These are phyloP conservation scores for Drosophila sordidapex DNA, from an alignment of 2,888 invertebrate genomes.

Conservation along the genomic window DNA sequence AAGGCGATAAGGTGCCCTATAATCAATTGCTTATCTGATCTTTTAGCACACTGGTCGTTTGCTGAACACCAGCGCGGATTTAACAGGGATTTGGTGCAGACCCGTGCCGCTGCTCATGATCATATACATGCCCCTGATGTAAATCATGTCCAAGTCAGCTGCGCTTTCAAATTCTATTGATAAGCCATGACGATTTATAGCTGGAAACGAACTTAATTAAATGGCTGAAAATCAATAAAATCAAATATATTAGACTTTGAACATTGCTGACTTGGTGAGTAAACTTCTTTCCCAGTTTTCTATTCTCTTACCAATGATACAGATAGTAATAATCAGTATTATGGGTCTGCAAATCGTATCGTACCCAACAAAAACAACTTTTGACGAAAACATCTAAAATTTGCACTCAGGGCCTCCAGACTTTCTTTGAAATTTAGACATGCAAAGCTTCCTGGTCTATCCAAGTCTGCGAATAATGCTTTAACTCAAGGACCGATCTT, in stretches of 20 bases:
- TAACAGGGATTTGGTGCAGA: constrained; percentile 34
- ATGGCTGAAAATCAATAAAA: constrained; percentile 31
- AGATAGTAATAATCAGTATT: neutral
- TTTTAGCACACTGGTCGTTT: constrained; percentile 4
- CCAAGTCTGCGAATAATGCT: neutral
- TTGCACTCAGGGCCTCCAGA: neutral
- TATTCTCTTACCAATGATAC: neutral
- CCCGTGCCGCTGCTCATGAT: neutral
- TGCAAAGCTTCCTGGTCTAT: neutral
- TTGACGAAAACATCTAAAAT: neutral
- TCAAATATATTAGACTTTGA: constrained; percentile 21
- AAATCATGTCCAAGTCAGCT: constrained; percentile 49
- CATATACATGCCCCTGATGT: constrained; percentile 14
- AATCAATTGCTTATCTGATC: constrained; percentile 47
- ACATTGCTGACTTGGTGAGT: constrained; percentile 20
- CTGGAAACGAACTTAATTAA: constrained; percentile 39
- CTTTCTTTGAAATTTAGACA: neutral
- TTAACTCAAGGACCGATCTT: neutral
- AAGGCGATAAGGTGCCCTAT: constrained; percentile 49
- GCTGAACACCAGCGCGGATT: constrained; percentile 28
- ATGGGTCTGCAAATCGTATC: neutral
- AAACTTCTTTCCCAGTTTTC: constrained; percentile 9
- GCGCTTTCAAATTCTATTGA: constrained; percentile 33
- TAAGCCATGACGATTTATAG: constrained; percentile 43
- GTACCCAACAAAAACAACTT: neutral